These are phyloP conservation scores for Timandra comae DNA, from an alignment of 2,888 invertebrate genomes.

Conservation along the genomic window DNA sequence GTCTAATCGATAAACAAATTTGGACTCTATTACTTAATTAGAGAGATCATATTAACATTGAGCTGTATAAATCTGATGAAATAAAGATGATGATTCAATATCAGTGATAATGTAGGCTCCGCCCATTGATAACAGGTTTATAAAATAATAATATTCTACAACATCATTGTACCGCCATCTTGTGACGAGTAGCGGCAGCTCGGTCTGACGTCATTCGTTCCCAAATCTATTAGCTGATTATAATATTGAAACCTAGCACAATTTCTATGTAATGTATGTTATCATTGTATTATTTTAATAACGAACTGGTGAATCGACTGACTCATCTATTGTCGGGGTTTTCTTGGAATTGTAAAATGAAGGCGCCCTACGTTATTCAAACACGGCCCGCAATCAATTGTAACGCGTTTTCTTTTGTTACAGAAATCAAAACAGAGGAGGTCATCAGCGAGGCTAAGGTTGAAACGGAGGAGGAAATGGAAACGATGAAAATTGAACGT, in stretches of 20 bases:
- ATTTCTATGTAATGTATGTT: slow-evolving; percentile 30
- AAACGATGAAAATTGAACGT: slow-evolving; percentile 36
- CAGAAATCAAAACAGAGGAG: slow-evolving; percentile 74
- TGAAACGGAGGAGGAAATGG: slow-evolving; percentile 51
- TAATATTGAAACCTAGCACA: slow-evolving; percentile 24
- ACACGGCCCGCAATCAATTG: slow-evolving; percentile 58
- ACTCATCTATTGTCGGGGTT: slow-evolving; percentile 71
- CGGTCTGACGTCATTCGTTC: slow-evolving; percentile 18
- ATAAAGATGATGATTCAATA: slow-evolving; percentile 9
- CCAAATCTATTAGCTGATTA: slow-evolving; percentile 60
- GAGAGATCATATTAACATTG: slow-evolving; percentile 3
- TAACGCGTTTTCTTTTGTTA: slow-evolving; percentile 64
- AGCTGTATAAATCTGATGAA: slow-evolving; percentile 4
- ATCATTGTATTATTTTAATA: slow-evolving; percentile 59
- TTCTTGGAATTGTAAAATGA: slow-evolving; percentile 71
- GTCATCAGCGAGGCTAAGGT: slow-evolving; percentile 66
- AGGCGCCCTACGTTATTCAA: slow-evolving; percentile 65
- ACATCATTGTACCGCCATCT: slow-evolving; percentile 29
- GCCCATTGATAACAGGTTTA: slow-evolving; percentile 13
- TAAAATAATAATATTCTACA: neutral
- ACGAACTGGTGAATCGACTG: slow-evolving; percentile 53
- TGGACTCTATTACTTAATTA: slow-evolving; percentile 9
- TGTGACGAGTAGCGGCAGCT: slow-evolving; percentile 26
- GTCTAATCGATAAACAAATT: slow-evolving; percentile 16
- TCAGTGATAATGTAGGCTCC: slow-evolving; percentile 8